Conservation (phyloP, 2,888 invertebrate species). For the Adelphocoris suturalis region DNA sequence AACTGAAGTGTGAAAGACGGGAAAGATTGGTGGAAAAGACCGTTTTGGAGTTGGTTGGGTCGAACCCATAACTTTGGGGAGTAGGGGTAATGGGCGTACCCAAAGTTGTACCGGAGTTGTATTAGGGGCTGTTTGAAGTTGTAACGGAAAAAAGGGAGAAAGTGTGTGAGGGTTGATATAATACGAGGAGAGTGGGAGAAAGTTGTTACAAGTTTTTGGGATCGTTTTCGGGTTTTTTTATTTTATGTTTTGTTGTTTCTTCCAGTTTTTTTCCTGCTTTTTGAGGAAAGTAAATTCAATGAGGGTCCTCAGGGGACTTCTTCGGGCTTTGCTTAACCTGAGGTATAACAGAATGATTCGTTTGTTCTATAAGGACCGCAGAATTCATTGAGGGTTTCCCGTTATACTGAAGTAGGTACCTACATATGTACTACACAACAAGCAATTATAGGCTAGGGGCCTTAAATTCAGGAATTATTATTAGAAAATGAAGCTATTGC, state of each 20-base stretch:
- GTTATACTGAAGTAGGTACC: no score
- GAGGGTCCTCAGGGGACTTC: neutral
- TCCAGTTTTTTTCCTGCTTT: neutral
- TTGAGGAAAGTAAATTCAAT: neutral
- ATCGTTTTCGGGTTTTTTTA: neutral
- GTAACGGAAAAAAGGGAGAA: neutral
- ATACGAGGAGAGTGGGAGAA: neutral
- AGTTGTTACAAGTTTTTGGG: slow-evolving; percentile 5
- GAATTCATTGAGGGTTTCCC: no score
- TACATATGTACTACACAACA: no score
- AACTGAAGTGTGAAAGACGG: slow-evolving; percentile 17
- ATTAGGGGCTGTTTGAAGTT: slow-evolving; percentile 25
- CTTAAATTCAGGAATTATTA: no score
- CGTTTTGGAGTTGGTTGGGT: neutral
- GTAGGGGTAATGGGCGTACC: neutral
- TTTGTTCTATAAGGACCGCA: no score
- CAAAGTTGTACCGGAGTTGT: slow-evolving; percentile 2
- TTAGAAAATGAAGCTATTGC: no score
- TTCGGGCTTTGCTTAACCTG: neutral
- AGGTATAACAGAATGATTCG: no score
- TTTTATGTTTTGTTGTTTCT: neutral
- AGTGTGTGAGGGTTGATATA: slow-evolving; percentile 2
- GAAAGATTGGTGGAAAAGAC: slow-evolving; percentile 7
- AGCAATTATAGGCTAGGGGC: no score
- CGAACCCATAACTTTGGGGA: neutral